Conservation (phyloP, 2,888 invertebrate species). For the Trichopria drosophilae region DNA sequence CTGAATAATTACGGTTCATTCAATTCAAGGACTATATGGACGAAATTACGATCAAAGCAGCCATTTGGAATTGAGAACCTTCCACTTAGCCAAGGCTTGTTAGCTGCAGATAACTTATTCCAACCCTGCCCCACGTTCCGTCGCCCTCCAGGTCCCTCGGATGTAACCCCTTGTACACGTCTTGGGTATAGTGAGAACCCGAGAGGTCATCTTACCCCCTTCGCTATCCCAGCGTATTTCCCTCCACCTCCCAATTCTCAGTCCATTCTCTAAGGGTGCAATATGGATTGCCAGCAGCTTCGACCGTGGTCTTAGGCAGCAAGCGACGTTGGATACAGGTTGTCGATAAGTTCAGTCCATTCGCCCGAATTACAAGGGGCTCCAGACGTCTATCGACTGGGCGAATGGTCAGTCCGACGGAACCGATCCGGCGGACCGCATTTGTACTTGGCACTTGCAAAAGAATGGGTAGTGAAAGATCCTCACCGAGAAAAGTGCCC, state of each 20-base stretch:
- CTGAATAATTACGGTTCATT: too few relatives aligned
- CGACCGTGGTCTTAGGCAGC: slow-evolving; percentile 22
- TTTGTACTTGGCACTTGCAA: too few relatives aligned
- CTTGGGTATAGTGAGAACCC: slow-evolving; percentile 38
- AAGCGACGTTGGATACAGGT: slow-evolving; percentile 49
- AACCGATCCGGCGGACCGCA: too few relatives aligned
- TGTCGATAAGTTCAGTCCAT: slow-evolving; percentile 56
- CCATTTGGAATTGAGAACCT: slow-evolving; percentile 49
- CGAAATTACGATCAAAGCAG: too few relatives aligned
- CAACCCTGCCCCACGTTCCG: slow-evolving; percentile 40
- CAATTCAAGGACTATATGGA: too few relatives aligned
- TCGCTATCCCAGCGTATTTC: slow-evolving; percentile 27
- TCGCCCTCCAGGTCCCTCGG: slow-evolving; percentile 27
- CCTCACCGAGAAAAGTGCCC: too few relatives aligned
- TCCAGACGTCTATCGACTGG: slow-evolving; percentile 45
- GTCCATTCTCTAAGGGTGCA: slow-evolving; percentile 34
- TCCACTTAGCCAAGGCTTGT: slow-evolving; percentile 53
- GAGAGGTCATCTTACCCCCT: slow-evolving; percentile 49
- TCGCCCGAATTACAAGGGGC: slow-evolving; percentile 41
- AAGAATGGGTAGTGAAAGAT: too few relatives aligned
- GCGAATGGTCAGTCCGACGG: too few relatives aligned
- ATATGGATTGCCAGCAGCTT: slow-evolving; percentile 44
- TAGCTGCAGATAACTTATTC: slow-evolving; percentile 56
- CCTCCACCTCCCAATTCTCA: slow-evolving; percentile 27
- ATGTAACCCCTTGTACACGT: slow-evolving; percentile 35